A percentile compares a stretch with the other conserved stretches of the same genome.
Conservation (phyloP, 2,797 vertebrate genomes). For the Iguana delicatissima region DNA sequence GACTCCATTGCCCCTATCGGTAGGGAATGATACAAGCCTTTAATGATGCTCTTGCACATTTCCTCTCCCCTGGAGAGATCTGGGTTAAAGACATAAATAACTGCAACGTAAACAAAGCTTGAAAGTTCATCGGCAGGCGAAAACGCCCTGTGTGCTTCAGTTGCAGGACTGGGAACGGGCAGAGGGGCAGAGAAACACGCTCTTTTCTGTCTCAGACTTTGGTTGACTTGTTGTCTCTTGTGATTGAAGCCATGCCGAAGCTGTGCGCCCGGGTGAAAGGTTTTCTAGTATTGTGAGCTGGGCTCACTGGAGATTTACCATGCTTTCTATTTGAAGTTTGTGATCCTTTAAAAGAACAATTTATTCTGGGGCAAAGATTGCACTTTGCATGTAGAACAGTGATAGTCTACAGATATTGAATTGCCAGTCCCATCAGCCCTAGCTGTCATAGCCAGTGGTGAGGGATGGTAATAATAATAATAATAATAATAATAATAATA, state of each 20-base stretch:
- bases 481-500: too few relatives aligned
- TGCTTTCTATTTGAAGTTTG: too few relatives aligned
- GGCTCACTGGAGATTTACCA: too few relatives aligned
- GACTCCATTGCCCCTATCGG: neutral
- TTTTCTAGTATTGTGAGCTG: neutral
- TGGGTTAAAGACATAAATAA: conserved; percentile 26
- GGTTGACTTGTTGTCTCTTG: neutral
- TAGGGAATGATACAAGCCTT: neutral
- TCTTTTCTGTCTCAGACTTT: neutral
- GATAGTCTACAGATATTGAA: too few relatives aligned
- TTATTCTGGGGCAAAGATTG: neutral
- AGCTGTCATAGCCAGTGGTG: too few relatives aligned
- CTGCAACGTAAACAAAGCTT: conserved; percentile 17
- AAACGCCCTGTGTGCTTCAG: neutral
- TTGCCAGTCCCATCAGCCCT: too few relatives aligned
- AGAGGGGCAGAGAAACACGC: neutral
- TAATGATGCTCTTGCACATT: neutral
- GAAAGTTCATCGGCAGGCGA: conserved; percentile 17
- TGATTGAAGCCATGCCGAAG: conserved; percentile 13
- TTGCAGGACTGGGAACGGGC: neutral
- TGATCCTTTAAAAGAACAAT: neutral
- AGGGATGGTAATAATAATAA: too few relatives aligned
- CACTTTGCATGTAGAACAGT: neutral
- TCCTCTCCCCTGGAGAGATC: neutral
- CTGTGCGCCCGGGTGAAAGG: neutral